Evolutionary conservation across 2,888 invertebrate species (phyloP), one percentile per base, ranked within the genome.

Genomic region (Pyrocoelia pectoralis): DNA sequence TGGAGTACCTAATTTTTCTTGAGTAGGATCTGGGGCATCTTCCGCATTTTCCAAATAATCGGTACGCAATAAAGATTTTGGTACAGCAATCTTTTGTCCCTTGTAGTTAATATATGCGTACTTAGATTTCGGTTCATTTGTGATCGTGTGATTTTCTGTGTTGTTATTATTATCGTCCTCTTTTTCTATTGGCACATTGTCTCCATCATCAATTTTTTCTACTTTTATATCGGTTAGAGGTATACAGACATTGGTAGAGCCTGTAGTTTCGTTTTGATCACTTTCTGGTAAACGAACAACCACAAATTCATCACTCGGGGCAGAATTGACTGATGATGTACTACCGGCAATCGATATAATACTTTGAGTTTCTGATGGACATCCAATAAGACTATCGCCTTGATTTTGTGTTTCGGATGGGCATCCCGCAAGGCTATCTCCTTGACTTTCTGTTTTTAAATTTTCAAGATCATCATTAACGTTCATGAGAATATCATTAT

Each of bases 71-170:
- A 75, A 77, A 56, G 74, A 73, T 66, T 79, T 79, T 1, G 79
- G 78, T 50, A 80, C 73, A 2, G 77, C 70, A 14, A 77, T 65
- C 66, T 76, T 77, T 50, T 76, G 70, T 2, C 78, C 79, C 48
- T 79, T 76, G 14, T 79, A 73, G 28, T 72, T 68, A 8, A 80
- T 72, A 56, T 74, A 77, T 12, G 77, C 79, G 65, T 73, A 80
- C 40, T 74, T 19, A 5, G 50, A 33, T n/a, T 19, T 15, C 1
- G 6, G 3, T 41, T 63, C 41, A 9, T 24, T 28, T n/a, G 51
- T 41, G 51, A 24, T 13, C 9, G 40, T 6, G 28, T 48, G 29
- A 28, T 17, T 13, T 8, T 8, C 10, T 3, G 14, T 9, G 4
- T 15, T 56, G 38, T 13, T 12, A 10, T 28, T 41, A 33, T 40